Evolutionary conservation across 2,797 vertebrate species (phyloP), one percentile per base, ranked within the genome.

Genomic region (Pitangus sulphuratus): DNA sequence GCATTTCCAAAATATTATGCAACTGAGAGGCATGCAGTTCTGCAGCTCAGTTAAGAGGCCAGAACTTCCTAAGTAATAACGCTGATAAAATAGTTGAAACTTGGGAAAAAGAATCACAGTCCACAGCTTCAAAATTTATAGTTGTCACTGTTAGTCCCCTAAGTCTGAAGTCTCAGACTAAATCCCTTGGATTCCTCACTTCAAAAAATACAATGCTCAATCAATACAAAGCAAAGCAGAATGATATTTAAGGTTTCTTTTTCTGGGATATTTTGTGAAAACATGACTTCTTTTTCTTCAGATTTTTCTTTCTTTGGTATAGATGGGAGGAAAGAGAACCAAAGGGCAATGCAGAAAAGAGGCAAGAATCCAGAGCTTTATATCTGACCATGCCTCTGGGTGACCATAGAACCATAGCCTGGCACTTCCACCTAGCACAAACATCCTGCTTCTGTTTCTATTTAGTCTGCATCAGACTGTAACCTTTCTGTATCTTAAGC

Each of bases 1-100:
- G 81, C 86, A 94, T 97, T 96, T 97, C 87, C 92, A 96, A 98
- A 98, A 96, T 86, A 96, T 97, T 97, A 96, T 60, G 71, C 76
- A 97, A 96, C 88, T 22, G 33, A 97, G 86, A 98, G 72, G 88
- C 95, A 93, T 77, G 79, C 16, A 75, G 76, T 91, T 97, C 66
- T 28, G 37, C 87, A 95, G 91, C 84, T 93, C 94, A 94, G 87
- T 83, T 70, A 85, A 65, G 78, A 78, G 24, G 33, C 47, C n/a
- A 68, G 91, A 72, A 78, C n/a, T 95, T 96, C 84, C n/a, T 78
- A 90, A 88, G n/a, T 84, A 95, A 96, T 93, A 90, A 71, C 47
- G 62, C 66, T 45, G 28, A 71, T 62, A 89, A 72, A 90, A 78
- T 58, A 78, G 24, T 39, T 31, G 45, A 95, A 87, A 88, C n/a